Evolutionary conservation across 2,888 invertebrate genomes (phyloP), one percentile per base, ranked within the genome.

Genomic region (Melolontha melolontha): DNA sequence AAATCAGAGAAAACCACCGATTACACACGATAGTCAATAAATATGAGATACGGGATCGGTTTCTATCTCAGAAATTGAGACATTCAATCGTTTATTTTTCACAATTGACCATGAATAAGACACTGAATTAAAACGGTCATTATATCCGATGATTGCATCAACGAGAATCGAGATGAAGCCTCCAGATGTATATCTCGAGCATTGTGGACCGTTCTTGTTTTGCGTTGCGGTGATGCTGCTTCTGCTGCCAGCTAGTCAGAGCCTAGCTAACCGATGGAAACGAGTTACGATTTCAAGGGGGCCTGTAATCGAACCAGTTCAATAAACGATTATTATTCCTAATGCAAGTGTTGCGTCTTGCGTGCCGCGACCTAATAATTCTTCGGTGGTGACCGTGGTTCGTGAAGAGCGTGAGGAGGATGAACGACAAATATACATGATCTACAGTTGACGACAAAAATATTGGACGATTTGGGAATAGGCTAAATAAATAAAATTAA

Each of bases 61-160:
- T 40, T 39, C 55, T 17, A 41, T n/a, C 22, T 27, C 70, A 51
- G 73, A 73, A 76, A 79, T 79, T 79, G 77, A 79, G 79, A 78
- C 79, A 79, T 79, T 78, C 75, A 72, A 75, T 79, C 75, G 76
- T 77, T 78, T 78, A 78, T 78, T 79, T 75, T 76, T 70, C 68
- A 71, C 73, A 72, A 59, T 51, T 47, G 66, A 39, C 73, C 74
- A 77, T 77, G 76, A 76, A 78, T 76, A 76, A 75, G 27, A 75
- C 77, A 77, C 75, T 77, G 80, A 78, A 80, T 80, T 79, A 80
- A 79, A 79, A 79, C 79, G 78, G 77, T 80, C 79, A 79, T 80
- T 79, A 80, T 79, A 73, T 73, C 71, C 57, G 69, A 67, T 71
- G 67, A 70, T 73, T 67, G 71, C 47, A 70, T 72, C 70, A 41